These are phyloP conservation scores for Drosophila cardini DNA, from an alignment of 1,140 invertebrate species.

Conservation along the genomic window DNA sequence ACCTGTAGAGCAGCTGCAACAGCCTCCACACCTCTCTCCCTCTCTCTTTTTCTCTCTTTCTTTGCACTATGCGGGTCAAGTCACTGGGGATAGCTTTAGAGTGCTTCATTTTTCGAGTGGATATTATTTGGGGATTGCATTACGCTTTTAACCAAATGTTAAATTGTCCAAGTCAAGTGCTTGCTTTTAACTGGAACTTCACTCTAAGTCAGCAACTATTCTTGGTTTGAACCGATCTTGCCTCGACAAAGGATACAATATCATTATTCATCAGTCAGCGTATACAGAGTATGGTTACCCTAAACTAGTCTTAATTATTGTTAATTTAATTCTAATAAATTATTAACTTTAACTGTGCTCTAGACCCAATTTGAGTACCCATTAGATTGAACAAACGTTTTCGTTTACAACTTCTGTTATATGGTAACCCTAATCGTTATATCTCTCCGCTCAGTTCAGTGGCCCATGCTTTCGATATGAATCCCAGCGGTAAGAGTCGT, in stretches of 20 bases:
- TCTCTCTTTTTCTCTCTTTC: slow-evolving; percentile 15
- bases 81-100: slow-evolving; percentile 25
- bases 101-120: slow-evolving; percentile 23
- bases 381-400: not conserved
- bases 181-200: not conserved
- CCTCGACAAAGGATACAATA: too few species aligned
- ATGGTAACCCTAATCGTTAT: slow-evolving; percentile 17
- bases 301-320: too few species aligned
- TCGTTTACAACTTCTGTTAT: not conserved
- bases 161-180: slow-evolving; percentile 9
- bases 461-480: slow-evolving; percentile 16
- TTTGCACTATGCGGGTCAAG: slow-evolving; percentile 44
- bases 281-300: too few species aligned
- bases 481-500: not conserved
- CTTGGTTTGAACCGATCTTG: too few species aligned
- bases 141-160: slow-evolving; percentile 16
- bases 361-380: not conserved
- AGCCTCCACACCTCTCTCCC: not conserved
- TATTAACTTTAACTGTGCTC: too few species aligned
- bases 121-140: slow-evolving; percentile 29
- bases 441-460: slow-evolving; percentile 31
- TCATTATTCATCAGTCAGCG: too few species aligned
- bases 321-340: too few species aligned
- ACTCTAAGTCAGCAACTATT: not conserved
- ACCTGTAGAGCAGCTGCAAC: slow-evolving; percentile 52